Base-by-base conservation (phyloP, 2,888 invertebrate genomes). In the Cheilosia urbana region DNA sequence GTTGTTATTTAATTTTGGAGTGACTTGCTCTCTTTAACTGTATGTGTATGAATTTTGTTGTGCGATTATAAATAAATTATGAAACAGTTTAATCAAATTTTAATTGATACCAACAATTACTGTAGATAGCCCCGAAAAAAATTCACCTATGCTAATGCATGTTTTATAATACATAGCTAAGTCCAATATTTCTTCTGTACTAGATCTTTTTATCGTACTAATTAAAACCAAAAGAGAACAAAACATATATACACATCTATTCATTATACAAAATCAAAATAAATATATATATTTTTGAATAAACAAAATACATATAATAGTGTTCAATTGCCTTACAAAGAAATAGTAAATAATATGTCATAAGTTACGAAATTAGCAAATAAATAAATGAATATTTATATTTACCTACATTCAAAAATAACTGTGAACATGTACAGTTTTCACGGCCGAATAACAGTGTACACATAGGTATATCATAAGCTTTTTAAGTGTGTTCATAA, bases 271-370 rank as follows among this genome's bases (percentile, higher is more conserved):
- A 21, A 55, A 21, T 49, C 1, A 62, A 21, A 34, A 13, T 13
- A 71, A 21, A 62, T n/a, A 45, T 27, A 65, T 75, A 60, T 51
- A 76, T 66, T 51, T 76, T 49, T 19, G 13, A 58, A 19, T 5
- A 30, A 57, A 60, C n/a, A 49, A 13, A 78, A 72, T 19, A 63
- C 65, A 72, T 27, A 9, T 55, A 21, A 55, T 55, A 83, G 82
- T 83, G 72, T 83, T 83, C 78, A 78, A 78, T 66, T 72, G 83
- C 83, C 83, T 83, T 83, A 83, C 24, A 19, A 65, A 19, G 27
- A 66, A 62, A 72, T 53, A 72, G n/a, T 21, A 49, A 49, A 49
- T 21, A 49, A 60, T 60, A 65, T 65, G 66, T 82, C 65, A 55
- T 71, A 82, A 77, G 71, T 68, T 66, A 68, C 15, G 60, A 6